Evolutionary conservation across 2,888 invertebrate genomes (phyloP).

Genomic region (Hypena proboscidalis): DNA sequence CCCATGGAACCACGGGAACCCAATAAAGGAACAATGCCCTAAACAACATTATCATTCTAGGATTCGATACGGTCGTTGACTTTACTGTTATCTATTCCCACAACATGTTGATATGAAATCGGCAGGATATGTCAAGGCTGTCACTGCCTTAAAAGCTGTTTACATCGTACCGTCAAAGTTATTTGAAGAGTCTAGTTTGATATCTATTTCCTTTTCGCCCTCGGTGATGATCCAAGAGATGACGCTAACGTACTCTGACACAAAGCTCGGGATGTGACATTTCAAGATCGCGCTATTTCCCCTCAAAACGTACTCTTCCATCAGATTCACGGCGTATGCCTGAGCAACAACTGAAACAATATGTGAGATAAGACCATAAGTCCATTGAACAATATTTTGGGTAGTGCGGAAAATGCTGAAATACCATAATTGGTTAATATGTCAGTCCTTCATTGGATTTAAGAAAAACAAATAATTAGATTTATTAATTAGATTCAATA

Average conservation of each 20-base stretch:
- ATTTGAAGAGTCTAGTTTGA: conserved; percentile 69
- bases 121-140: conserved; percentile 24
- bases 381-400: too few relatives aligned
- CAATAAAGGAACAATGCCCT: conserved; percentile 61
- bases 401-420: too few relatives aligned
- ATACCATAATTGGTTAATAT: too few relatives aligned
- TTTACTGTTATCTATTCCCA: conserved; percentile 8
- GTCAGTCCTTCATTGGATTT: too few relatives aligned
- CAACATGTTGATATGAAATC: conserved; percentile 8
- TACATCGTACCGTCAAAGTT: conserved; percentile 69
- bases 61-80: conserved; percentile 13
- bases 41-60: conserved; percentile 35
- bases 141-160: conserved; percentile 29
- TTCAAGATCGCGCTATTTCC: conserved; percentile 96
- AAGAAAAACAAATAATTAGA: too few relatives aligned
- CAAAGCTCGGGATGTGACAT: conserved; percentile 97
- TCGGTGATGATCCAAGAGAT: conserved; percentile 94
- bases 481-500: not conserved
- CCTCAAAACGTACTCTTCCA: conserved; percentile 96
- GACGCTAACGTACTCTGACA: conserved; percentile 94
- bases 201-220: conserved; percentile 80
- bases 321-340: conserved; percentile 94
- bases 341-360: conserved; percentile 94
- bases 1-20: conserved; percentile 81
- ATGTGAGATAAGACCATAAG: conserved; percentile 26